Evolutionary conservation across 2,113 vertebrate species (phyloP), one percentile per base, ranked within the genome.

Genomic region (Lynx canadensis): DNA sequence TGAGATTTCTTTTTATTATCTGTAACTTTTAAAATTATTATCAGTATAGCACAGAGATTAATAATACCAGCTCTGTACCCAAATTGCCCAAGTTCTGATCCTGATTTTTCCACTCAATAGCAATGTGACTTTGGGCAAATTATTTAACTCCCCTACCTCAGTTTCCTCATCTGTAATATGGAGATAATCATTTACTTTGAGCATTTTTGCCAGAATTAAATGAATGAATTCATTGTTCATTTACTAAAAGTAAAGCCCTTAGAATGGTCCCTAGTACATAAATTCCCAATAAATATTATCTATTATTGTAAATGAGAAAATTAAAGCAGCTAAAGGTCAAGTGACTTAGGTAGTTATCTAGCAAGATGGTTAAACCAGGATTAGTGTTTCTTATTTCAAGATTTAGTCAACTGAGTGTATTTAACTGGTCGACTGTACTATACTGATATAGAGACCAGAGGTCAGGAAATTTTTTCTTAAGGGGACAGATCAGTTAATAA

Each of bases 271-370:
- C 76, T 80, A 29, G 19, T 38, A 55, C 19, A 5, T 69, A 85
- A 57, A 27, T 96, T 81, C n/a, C 66, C 66, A 76, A 1, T 73
- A 48, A 95, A 48, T 65, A 57, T 81, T 69, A 36, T 25, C 45
- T 83, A 38, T 89, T 82, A 45, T 50, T 90, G 8, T 80, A 73
- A 94, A 29, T 78, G 60, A 95, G 57, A 66, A 63, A 91, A 90
- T 71, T 50, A 90, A 94, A 91, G 11, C 73, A 80, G n/a, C n/a
- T 66, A 65, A 69, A 76, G 65, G 23, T 80, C 96, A 95, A 80
- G 41, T 69, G 45, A 48, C 25, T 41, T 80, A 69, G 41, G 45
- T 82, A 83, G 19, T 78, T 57, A 25, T 36, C 33, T 4, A 15
- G 10, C 23, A 41, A 78, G 45, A 50, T 76, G 69, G 80, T n/a